A percentile compares a stretch with the other conserved stretches of the same genome.
phyloP scores from a whole-genome alignment of 2,797 vertebrate species.

The Gallinago nigripennis region DNA sequence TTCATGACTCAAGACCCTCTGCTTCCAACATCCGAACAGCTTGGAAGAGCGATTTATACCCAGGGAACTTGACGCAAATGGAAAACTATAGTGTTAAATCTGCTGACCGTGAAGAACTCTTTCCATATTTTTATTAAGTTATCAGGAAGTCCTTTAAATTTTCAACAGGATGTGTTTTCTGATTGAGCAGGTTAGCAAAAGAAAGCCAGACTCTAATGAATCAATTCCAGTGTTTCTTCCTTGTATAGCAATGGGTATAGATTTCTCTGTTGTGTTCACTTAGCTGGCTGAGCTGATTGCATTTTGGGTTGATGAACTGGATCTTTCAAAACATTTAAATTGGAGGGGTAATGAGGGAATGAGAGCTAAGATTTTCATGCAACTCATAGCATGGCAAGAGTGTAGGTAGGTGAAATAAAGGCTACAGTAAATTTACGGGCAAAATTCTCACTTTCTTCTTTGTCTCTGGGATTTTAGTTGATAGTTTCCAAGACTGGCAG shows the following conservation, averaged over 20 bases:
- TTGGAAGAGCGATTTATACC: background rate
- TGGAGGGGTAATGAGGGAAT: constrained; percentile 19
- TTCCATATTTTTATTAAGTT: constrained; percentile 40
- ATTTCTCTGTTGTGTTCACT: constrained; percentile 46
- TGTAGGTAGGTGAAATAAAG: background rate
- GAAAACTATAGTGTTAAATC: background rate
- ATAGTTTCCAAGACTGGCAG: background rate
- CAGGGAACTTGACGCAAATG: background rate
- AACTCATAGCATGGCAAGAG: background rate
- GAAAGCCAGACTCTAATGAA: constrained; percentile 25
- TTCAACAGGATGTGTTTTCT: constrained; percentile 45
- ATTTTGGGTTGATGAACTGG: constrained; percentile 42
- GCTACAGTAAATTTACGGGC: background rate
- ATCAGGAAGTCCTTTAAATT: constrained; percentile 39
- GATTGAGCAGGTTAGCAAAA: constrained; percentile 26
- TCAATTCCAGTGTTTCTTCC: constrained; percentile 32
- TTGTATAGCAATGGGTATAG: background rate
- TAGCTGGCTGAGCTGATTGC: constrained; percentile 37
- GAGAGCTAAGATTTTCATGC: background rate
- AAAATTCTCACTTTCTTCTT: background rate
- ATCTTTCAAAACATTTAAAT: constrained; percentile 51
- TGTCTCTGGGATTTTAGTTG: background rate
- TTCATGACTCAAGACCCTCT: background rate
- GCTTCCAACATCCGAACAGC: background rate
- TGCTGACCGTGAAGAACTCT: background rate